phyloP scores from a whole-genome alignment of 2,797 vertebrate species.

The Capromys pilorides region DNA sequence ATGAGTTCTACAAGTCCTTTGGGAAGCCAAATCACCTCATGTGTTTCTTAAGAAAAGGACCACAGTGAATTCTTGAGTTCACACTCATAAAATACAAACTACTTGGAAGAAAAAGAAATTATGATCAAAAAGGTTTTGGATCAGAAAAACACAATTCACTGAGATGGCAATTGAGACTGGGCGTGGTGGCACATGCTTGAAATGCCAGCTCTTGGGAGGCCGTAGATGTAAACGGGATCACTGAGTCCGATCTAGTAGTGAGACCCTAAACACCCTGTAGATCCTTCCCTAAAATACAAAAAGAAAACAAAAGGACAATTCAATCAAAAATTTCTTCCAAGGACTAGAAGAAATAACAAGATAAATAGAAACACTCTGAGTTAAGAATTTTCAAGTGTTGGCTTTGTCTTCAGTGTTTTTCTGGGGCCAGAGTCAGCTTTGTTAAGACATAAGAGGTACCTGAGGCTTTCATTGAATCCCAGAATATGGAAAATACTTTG shows the following conservation, averaged over 20 bases:
- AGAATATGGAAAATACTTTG: not conserved
- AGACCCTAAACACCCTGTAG: too few relatives aligned
- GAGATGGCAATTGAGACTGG: too few relatives aligned
- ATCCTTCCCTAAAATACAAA: too few relatives aligned
- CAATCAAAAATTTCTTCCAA: not conserved
- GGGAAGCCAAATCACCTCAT: not conserved
- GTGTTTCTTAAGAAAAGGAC: not conserved
- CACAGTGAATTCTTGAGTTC: not conserved
- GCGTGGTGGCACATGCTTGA: too few relatives aligned
- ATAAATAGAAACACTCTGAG: not conserved
- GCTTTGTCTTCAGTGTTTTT: not conserved
- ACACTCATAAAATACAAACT: not conserved
- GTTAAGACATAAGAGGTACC: not conserved
- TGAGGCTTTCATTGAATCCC: not conserved
- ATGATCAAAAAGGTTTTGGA: not conserved
- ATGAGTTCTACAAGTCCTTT: conserved; percentile 10
- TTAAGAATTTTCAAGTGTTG: not conserved
- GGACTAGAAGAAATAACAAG: not conserved
- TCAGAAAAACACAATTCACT: not conserved
- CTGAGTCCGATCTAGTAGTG: too few relatives aligned
- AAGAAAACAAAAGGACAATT: too few relatives aligned
- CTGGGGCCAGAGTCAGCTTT: not conserved
- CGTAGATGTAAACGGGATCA: too few relatives aligned
- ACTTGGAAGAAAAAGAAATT: not conserved
- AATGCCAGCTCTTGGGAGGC: too few relatives aligned